phyloP scores from a whole-genome alignment of 2,113 vertebrate species.

The Planiliza haematocheilus region DNA sequence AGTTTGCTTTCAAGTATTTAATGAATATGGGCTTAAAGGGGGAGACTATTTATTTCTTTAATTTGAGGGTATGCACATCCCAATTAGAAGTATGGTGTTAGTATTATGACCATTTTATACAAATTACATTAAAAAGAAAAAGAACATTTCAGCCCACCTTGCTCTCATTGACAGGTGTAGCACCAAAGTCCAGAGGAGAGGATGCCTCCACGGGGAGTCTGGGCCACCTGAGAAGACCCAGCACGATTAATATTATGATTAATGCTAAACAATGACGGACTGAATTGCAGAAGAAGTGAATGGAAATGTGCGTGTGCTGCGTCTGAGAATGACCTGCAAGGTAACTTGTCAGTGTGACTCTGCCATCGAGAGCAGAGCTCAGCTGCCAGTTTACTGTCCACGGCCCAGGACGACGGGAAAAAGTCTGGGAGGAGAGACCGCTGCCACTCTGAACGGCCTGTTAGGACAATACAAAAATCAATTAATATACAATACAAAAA shows the following conservation, averaged over 20 bases:
- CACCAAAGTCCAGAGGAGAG: conserved; percentile 88
- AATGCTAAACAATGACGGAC: not conserved
- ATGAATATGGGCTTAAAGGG: too few species aligned
- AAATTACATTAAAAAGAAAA: too few species aligned
- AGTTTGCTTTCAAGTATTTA: not conserved
- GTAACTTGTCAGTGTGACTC: conserved; percentile 84
- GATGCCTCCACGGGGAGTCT: conserved; percentile 85
- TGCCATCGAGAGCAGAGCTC: conserved; percentile 91
- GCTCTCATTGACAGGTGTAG: conserved; percentile 90
- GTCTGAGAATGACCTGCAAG: conserved; percentile 86
- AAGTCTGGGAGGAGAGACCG: conserved; percentile 87
- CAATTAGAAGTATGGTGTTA: too few species aligned
- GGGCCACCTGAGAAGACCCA: conserved; percentile 81
- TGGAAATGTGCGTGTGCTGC: not conserved
- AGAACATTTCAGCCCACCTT: conserved; percentile 89
- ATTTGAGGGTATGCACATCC: too few species aligned
- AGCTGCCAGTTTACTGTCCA: conserved; percentile 90
- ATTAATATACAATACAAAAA: not conserved
- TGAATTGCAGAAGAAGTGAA: not conserved
- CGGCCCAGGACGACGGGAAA: conserved; percentile 83
- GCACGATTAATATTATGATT: not conserved
- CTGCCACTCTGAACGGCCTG: conserved; percentile 90
- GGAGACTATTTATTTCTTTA: too few species aligned
- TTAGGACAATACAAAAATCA: conserved; percentile 27
- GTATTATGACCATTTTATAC: too few species aligned